These are phyloP conservation scores for Eucera pruinosa DNA, from an alignment of 2,888 invertebrate genomes.

Conservation along the genomic window DNA sequence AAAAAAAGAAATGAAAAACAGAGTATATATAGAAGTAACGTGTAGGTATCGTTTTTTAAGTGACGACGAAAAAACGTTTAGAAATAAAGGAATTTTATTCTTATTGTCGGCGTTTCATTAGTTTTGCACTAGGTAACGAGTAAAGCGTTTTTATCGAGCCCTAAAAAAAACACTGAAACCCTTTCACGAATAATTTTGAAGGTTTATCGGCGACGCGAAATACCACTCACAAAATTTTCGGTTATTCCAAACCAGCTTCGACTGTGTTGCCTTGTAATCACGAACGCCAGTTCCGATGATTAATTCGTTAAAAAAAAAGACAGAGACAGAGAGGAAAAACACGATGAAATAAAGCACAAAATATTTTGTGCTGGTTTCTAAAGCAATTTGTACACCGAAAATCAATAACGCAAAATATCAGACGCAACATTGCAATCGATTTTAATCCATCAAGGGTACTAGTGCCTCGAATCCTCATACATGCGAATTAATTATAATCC, in stretches of 20 bases:
- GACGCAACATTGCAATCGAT: constrained; percentile 4
- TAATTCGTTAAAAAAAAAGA: background rate
- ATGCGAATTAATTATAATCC: constrained; percentile 23
- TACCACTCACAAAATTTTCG: constrained; percentile 35
- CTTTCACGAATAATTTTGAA: constrained; percentile 49
- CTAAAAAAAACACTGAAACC: constrained; percentile 42
- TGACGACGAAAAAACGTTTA: background rate
- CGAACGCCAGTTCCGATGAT: constrained; percentile 23
- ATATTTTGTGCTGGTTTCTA: background rate
- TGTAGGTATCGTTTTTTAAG: constrained; percentile 18
- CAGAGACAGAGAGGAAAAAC: background rate
- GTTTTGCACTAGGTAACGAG: constrained; percentile 1
- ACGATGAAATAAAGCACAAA: background rate
- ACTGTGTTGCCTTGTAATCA: constrained; percentile 17
- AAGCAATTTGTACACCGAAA: background rate
- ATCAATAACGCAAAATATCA: constrained; percentile 27
- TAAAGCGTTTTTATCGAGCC: constrained; percentile 23
- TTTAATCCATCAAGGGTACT: constrained; percentile 42
- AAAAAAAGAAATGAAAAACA: background rate
- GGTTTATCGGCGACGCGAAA: constrained; percentile 33
- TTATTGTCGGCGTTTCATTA: constrained; percentile 12
- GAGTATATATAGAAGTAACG: constrained; percentile 4
- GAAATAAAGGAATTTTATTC: constrained; percentile 13
- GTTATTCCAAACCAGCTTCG: background rate
- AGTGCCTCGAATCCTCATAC: background rate